These are phyloP conservation scores for Schizaphis graminum DNA, from an alignment of 2,888 invertebrate species.

Conservation along the genomic window DNA sequence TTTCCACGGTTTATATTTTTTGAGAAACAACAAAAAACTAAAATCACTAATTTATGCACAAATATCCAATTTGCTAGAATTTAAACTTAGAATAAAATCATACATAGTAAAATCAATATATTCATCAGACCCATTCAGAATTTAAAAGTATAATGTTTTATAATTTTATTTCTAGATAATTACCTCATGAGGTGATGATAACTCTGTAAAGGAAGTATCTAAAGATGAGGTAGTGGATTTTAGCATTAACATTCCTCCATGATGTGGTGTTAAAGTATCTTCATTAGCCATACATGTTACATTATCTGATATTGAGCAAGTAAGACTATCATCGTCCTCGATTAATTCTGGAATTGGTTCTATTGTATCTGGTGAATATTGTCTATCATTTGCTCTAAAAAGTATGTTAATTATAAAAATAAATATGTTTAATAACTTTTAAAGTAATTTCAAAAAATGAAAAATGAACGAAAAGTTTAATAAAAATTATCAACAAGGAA, in stretches of 20 bases:
- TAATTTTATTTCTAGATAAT: not conserved
- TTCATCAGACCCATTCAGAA: no score
- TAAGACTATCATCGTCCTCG: constrained; percentile 68
- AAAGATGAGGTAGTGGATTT: constrained; percentile 69
- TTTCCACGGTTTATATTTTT: no score
- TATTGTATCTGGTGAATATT: constrained; percentile 66
- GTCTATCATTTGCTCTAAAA: constrained; percentile 44
- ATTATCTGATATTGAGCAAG: constrained; percentile 61
- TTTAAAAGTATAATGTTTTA: not conserved
- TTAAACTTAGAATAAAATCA: no score
- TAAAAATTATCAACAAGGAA: not conserved
- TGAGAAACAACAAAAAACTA: no score
- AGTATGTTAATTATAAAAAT: not conserved
- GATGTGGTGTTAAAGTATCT: constrained; percentile 47
- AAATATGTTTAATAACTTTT: not conserved
- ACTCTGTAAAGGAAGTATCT: constrained; percentile 69
- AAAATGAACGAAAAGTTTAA: not conserved
- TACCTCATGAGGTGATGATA: constrained; percentile 68
- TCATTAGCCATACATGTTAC: constrained; percentile 54
- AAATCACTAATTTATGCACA: no score
- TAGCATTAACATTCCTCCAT: constrained; percentile 66
- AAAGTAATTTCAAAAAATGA: not conserved
- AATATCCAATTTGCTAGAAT: no score
- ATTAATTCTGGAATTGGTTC: constrained; percentile 67
- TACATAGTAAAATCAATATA: no score